A percentile compares a stretch with the other conserved stretches of the same genome.
These are phyloP conservation scores for Coregonus sp. DNA, from an alignment of 2,797 vertebrate species.

Conservation along the genomic window DNA sequence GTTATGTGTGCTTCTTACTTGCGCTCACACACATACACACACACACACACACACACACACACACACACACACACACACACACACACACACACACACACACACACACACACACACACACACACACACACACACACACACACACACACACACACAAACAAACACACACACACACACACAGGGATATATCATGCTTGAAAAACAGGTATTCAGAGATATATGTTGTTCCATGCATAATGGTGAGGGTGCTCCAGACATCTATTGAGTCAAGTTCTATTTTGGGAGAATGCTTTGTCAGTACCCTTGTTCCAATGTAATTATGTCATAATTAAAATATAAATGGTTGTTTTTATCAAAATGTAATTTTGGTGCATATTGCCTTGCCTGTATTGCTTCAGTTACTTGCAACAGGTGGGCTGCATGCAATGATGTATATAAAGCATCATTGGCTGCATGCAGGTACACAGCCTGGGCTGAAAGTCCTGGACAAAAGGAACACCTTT, in stretches of 20 bases:
- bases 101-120: too few relatives aligned
- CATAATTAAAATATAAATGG: background rate
- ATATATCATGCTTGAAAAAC: too few relatives aligned
- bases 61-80: too few relatives aligned
- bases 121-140: too few relatives aligned
- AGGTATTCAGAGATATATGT: too few relatives aligned
- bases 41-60: too few relatives aligned
- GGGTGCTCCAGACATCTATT: background rate
- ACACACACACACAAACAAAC: too few relatives aligned
- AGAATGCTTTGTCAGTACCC: background rate
- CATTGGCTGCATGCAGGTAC: background rate
- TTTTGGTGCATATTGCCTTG: background rate
- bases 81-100: too few relatives aligned
- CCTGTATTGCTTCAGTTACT: background rate
- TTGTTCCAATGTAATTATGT: background rate
- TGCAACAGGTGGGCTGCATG: background rate
- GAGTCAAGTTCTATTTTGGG: background rate
- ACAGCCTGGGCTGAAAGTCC: background rate
- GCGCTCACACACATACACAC: too few relatives aligned
- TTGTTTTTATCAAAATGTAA: background rate
- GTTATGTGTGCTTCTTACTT: too few relatives aligned
- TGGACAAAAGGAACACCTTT: background rate
- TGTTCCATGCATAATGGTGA: background rate
- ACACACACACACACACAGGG: too few relatives aligned
- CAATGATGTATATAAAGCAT: too few relatives aligned